These are phyloP conservation scores for Tipula unca DNA, from an alignment of 2,888 invertebrate genomes.

Conservation along the genomic window DNA sequence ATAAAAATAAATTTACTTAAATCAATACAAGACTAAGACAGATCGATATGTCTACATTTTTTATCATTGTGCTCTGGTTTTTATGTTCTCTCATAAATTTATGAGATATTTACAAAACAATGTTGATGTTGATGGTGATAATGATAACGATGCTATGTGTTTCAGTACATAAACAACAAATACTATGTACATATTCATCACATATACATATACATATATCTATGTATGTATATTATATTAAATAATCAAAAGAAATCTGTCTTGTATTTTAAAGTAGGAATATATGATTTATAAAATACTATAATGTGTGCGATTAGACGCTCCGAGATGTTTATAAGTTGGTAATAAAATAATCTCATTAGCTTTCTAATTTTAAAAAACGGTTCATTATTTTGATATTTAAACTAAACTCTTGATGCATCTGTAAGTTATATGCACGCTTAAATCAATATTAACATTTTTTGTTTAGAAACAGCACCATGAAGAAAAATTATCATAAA, in stretches of 20 bases:
- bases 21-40: neutral
- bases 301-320: no score
- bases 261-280: neutral
- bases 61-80: neutral
- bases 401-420: neutral
- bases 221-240: neutral
- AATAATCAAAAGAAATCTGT: neutral
- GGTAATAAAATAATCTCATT: no score
- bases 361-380: no score
- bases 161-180: neutral
- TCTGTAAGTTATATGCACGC: neutral
- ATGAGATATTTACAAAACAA: neutral
- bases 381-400: neutral
- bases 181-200: neutral
- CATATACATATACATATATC: neutral
- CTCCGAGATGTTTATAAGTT: no score
- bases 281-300: no score
- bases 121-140: neutral
- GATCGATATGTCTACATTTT: neutral
- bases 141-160: neutral
- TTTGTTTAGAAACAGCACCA: neutral
- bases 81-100: neutral
- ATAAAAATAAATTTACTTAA: neutral
- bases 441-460: neutral
- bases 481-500: neutral